Evolutionary conservation across 2,797 vertebrate genomes (phyloP), one percentile per base, ranked within the genome.

Genomic region (Manis javanica): DNA sequence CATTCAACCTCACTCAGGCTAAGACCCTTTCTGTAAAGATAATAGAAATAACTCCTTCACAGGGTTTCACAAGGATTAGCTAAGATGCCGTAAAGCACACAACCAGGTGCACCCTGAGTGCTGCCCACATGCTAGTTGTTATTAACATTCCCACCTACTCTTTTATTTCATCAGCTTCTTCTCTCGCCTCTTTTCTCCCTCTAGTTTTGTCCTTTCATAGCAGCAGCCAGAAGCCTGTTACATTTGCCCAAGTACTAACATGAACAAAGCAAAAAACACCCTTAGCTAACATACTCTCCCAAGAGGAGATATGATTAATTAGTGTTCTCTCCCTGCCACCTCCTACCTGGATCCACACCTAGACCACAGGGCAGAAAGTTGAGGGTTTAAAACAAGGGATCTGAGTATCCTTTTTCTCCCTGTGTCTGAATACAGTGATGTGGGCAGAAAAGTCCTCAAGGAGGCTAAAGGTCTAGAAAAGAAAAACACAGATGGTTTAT

Each of bases 401-500:
- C 46, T 4, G 10, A 63, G 34, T 23, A 91, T n/a, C 0, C 4
- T n/a, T 79, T 84, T n/a, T 7, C 59, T 19, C 42, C 6, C 9
- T 91, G 72, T 42, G 24, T 82, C 92, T 92, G 68, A 94, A 78
- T 86, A 96, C 16, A 63, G 8, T 51, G 39, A 90, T 94, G 5
- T 74, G 39, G 34, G 93, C 34, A 87, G 53, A 78, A 88, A 87
- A 59, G 74, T 23, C 61, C 85, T 92, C 75, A 84, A 79, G 18
- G 34, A 88, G 15, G 85, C 39, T 93, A 92, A 95, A 95, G 49
- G 21, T 90, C 81, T 90, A 75, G 14, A 51, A 66, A 79, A 95
- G 66, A 53, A 74, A 94, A 72, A 81, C 71, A 74, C 88, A 91
- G 88, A 26, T 69, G 34, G 77, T 78, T 94, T 94, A 96, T 95